Evolutionary conservation across 2,888 invertebrate genomes (phyloP).

Genomic region (Ommatoiulus sabulosus): DNA sequence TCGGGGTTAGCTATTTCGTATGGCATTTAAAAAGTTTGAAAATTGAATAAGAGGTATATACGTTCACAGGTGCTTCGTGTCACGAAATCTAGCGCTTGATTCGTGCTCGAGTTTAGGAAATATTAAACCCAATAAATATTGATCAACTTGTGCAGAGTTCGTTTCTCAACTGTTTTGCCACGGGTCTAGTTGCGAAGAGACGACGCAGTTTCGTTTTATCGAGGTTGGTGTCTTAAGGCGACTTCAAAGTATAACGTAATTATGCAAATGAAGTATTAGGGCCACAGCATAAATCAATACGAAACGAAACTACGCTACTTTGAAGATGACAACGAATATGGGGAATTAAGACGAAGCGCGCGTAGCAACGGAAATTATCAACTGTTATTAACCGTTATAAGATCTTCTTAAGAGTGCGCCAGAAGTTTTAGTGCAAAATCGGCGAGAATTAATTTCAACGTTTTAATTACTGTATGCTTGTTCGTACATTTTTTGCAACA

Average conservation of each 20-base stretch:
- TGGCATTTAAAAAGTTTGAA: background rate
- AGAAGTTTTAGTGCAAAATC: background rate
- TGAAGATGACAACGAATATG: constrained; percentile 2
- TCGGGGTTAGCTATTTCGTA: no score
- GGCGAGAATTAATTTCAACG: background rate
- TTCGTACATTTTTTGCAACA: no score
- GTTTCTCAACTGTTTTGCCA: background rate
- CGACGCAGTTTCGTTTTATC: background rate
- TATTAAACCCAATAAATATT: constrained; percentile 35
- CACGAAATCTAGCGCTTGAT: background rate
- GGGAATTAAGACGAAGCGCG: background rate
- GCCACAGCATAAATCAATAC: constrained; percentile 44
- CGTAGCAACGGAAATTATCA: constrained; percentile 18
- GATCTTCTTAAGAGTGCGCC: background rate
- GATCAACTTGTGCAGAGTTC: background rate
- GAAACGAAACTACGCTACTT: constrained; percentile 6
- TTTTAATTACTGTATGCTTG: no score
- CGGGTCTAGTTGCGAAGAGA: background rate
- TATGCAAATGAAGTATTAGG: constrained; percentile 41
- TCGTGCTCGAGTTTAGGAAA: constrained; percentile 13
- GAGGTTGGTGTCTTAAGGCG: constrained; percentile 30
- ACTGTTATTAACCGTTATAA: background rate
- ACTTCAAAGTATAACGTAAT: constrained; percentile 37
- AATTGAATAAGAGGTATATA: background rate
- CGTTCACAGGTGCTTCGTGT: background rate